Conservation (phyloP, 2,888 invertebrate species). For the Formica aserva region DNA sequence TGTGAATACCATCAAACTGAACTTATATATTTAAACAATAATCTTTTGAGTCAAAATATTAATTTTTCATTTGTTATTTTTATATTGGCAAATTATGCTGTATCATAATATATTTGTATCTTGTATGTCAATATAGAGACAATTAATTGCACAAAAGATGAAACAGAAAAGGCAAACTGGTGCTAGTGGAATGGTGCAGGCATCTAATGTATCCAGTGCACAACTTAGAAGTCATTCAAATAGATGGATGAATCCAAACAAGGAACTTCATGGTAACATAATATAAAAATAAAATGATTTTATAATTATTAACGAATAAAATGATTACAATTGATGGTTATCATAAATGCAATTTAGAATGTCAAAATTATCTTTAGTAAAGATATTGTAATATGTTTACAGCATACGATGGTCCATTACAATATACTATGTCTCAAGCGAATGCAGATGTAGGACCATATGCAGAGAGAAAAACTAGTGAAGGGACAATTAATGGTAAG, state of each 20-base stretch:
- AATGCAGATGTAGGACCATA: constrained; percentile 89
- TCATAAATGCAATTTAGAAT: not conserved
- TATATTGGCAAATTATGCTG: not conserved
- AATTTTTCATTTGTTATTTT: not conserved
- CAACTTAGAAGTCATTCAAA: constrained; percentile 90
- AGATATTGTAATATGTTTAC: constrained; percentile 57
- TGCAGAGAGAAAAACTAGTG: constrained; percentile 80
- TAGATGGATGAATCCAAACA: constrained; percentile 88
- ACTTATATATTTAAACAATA: not conserved
- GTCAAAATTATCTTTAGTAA: not conserved
- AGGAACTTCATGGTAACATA: constrained; percentile 89
- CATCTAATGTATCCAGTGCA: constrained; percentile 92
- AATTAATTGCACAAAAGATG: constrained; percentile 95
- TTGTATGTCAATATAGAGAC: constrained; percentile 87
- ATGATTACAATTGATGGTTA: not conserved
- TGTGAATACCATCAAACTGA: not conserved
- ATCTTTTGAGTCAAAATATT: not conserved
- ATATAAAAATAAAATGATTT: constrained; percentile 31
- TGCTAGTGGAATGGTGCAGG: constrained; percentile 94
- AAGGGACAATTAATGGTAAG: constrained; percentile 80
- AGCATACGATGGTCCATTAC: constrained; percentile 96
- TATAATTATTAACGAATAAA: constrained; percentile 7
- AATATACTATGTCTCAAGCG: constrained; percentile 93
- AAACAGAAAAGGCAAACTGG: constrained; percentile 93
- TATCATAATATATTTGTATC: not conserved